These are phyloP conservation scores for Spilogale gracilis DNA, from an alignment of 2,113 vertebrate genomes.

Conservation along the genomic window DNA sequence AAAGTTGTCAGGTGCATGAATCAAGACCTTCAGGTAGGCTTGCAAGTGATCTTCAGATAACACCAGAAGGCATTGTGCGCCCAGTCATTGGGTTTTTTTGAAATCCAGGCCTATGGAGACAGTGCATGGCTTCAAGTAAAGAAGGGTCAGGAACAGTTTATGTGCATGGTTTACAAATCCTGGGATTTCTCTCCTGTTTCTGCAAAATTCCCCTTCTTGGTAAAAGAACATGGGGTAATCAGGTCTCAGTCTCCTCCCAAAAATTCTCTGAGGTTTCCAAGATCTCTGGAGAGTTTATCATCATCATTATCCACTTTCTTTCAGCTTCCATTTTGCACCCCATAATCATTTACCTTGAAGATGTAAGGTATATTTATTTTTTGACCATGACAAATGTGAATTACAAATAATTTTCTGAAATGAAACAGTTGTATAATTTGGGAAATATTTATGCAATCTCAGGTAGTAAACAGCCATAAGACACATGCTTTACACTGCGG, in stretches of 20 bases:
- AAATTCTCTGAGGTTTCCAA: background rate
- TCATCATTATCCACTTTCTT: background rate
- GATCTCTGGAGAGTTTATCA: background rate
- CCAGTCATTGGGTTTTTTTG: background rate
- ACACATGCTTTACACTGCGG: constrained; percentile 21
- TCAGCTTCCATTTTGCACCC: background rate
- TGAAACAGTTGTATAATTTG: constrained; percentile 15
- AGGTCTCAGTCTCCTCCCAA: background rate
- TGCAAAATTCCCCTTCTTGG: background rate
- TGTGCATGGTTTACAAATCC: background rate
- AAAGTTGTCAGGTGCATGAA: background rate
- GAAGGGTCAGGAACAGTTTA: background rate
- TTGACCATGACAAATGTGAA: background rate
- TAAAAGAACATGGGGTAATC: background rate
- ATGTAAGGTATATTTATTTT: background rate
- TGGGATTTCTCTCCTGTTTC: background rate
- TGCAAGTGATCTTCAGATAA: background rate
- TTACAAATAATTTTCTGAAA: constrained; percentile 45
- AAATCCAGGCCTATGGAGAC: background rate
- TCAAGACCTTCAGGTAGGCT: background rate
- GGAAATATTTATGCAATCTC: constrained; percentile 49
- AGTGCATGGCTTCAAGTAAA: background rate
- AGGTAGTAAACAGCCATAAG: constrained; percentile 28
- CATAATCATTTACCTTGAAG: background rate
- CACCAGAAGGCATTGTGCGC: background rate